Evolutionary conservation across 2,113 vertebrate genomes (phyloP).

Genomic region (Catagonus wagneri): DNA sequence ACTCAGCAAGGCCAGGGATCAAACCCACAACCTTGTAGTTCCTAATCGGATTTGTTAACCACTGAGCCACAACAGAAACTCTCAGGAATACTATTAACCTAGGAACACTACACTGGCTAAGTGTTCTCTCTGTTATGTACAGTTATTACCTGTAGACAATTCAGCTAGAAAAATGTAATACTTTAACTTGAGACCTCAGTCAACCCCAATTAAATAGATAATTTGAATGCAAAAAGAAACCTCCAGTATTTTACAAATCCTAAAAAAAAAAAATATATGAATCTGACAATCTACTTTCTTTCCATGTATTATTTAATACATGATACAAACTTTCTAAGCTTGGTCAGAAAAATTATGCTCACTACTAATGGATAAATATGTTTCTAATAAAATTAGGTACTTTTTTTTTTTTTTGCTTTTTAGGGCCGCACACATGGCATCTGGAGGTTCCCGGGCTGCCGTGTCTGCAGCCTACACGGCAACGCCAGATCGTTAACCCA

Average conservation of each 20-base stretch:
- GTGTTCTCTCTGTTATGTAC: background rate
- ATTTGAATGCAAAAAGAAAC: background rate
- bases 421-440: no score
- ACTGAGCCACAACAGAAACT: no score
- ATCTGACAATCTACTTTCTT: background rate
- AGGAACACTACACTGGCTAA: no score
- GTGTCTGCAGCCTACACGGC: no score
- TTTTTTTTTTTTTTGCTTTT: no score
- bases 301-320: background rate
- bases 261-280: background rate
- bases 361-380: background rate
- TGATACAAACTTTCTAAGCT: background rate
- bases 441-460: no score
- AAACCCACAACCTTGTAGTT: no score
- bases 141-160: background rate
- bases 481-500: no score
- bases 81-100: background rate
- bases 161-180: background rate
- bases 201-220: background rate
- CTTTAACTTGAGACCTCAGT: background rate
- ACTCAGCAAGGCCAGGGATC: no score
- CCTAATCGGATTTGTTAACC: no score
- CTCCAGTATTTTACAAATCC: background rate
- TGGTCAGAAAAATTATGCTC: constrained; percentile 13
- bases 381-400: constrained; percentile 49